Percentiles rank a stretch among this genome's conserved stretches.
phyloP scores from a whole-genome alignment of 2,113 vertebrate genomes.

The Eurystomus gularis region DNA sequence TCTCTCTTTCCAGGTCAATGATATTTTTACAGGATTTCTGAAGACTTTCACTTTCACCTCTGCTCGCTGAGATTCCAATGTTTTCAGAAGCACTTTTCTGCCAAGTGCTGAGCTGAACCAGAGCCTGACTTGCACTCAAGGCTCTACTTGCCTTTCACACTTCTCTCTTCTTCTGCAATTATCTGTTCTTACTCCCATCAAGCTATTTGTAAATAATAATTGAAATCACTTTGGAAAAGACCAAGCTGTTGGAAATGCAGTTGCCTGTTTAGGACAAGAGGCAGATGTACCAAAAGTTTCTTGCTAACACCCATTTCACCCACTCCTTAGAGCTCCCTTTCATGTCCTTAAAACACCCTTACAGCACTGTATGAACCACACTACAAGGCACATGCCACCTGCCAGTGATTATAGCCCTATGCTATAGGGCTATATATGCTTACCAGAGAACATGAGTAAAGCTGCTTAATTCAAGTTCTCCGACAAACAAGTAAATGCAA shows the following conservation, averaged over 20 bases:
- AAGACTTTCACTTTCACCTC: not conserved
- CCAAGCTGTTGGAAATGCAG: not conserved
- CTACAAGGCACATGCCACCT: not conserved
- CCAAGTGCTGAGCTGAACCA: not conserved
- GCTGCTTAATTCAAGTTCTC: not conserved
- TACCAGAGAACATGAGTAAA: not conserved
- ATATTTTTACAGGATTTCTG: not conserved
- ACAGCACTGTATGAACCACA: not conserved
- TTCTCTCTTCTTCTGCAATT: not conserved
- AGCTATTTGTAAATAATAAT: not conserved
- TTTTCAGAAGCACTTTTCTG: not conserved
- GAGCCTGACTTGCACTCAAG: not conserved
- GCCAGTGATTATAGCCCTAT: not conserved
- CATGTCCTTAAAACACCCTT: not conserved
- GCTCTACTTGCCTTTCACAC: not conserved
- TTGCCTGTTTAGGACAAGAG: not conserved
- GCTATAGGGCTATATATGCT: no score
- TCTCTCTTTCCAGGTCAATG: not conserved
- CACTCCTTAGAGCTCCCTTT: not conserved
- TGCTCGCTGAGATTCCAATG: not conserved
- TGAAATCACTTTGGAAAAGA: not conserved
- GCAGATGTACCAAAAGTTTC: rapidly evolving
- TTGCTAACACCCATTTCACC: not conserved
- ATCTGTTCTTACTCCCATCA: not conserved
- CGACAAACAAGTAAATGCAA: not conserved